Base-by-base conservation (phyloP, 2,888 invertebrate species). In the Eustalomyia histrio region DNA sequence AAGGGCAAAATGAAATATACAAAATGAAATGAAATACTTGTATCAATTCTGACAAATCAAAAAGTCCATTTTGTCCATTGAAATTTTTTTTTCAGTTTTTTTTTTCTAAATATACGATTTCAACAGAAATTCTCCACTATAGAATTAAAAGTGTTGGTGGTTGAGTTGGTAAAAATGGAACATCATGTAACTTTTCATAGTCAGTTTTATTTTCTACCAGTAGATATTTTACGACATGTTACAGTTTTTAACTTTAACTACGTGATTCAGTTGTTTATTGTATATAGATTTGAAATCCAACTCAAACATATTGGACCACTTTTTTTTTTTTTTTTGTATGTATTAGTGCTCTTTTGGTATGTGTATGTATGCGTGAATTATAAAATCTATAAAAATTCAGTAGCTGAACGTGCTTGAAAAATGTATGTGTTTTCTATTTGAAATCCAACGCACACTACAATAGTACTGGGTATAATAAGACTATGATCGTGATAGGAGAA, bases 341-440 rank as follows among this genome's bases (percentile, higher is more conserved):
- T 53, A 53, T 33, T 10, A 12, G 12, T 14, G 18, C 35, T 17
- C 35, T 43, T 3, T 50, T 9, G 4, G 39, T 21, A 18, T 39
- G 47, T 24, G 47, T 47, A 43, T 60, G 43, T 65, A 43, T 63
- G 72, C 24, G 69, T 69, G 73, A 55, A 55, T 69, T 76, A 55
- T 69, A 76, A 76, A 80, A 80, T 74, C 76, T 76, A 73, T 76
- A 73, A 80, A 80, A 76, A 76, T 76, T 80, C 80, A 80, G 76
- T 80, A 73, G 72, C 73, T 68, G 58, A 65, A 76, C 76, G 80
- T 80, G 80, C 50, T 76, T 69, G 33, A 65, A 65, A 35, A 3
- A 53, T 17, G 52, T 53, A 10, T 65, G n/a, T 47, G 3, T 65
- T 53, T 53, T 29, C 8, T 64, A 29, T 24, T 52, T 33, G 16